Conservation (phyloP, 2,888 invertebrate genomes). For the Melitaea athalia region DNA sequence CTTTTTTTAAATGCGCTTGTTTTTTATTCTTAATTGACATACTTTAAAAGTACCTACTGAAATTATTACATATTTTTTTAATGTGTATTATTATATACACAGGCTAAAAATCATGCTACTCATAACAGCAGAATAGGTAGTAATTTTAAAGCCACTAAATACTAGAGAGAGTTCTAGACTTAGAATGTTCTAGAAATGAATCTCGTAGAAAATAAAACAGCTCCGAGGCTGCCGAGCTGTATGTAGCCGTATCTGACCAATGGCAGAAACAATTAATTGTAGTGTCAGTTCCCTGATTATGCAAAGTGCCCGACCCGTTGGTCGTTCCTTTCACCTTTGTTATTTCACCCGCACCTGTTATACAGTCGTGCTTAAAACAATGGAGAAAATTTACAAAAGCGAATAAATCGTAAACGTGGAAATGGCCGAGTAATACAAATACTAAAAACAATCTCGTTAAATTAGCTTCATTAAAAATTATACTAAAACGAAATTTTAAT, state of each 20-base stretch:
- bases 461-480: not conserved
- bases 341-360: constrained; percentile 25
- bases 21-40: no score
- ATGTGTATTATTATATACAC: no score
- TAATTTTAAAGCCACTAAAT: no score
- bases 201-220: not conserved
- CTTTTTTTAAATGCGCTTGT: no score
- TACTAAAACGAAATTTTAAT: not conserved
- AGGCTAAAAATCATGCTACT: no score
- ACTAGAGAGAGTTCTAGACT: not conserved
- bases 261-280: constrained; percentile 34
- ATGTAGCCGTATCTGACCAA: constrained; percentile 19
- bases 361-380: constrained; percentile 22
- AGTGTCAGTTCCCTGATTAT: constrained; percentile 30
- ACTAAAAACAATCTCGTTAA: not conserved
- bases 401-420: constrained; percentile 18
- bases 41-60: no score
- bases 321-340: constrained; percentile 35
- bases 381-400: constrained; percentile 31
- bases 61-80: no score
- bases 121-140: no score
- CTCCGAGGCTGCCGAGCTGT: constrained; percentile 1
- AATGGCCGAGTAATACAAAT: constrained; percentile 8
- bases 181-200: not conserved
- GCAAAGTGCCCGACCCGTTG: constrained; percentile 24